A percentile compares a stretch with the other conserved stretches of the same genome.
phyloP scores from a whole-genome alignment of 2,888 invertebrate species.

The Flexamia atlantica region DNA sequence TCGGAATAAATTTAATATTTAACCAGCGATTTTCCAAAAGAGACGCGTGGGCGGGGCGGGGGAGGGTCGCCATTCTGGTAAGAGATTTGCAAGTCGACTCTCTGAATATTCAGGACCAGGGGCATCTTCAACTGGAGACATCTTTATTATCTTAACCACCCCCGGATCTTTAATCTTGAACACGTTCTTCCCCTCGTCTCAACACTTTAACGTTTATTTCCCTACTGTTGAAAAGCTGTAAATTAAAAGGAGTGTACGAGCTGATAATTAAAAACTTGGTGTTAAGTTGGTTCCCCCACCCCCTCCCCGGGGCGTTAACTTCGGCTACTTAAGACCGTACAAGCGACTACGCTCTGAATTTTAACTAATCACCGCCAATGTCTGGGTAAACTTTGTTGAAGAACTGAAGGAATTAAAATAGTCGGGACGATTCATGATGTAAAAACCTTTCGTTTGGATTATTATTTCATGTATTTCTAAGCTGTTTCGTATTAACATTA shows the following conservation, averaged over 20 bases:
- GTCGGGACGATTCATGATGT: too few species aligned
- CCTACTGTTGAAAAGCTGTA: slow-evolving; percentile 61
- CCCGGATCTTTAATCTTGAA: slow-evolving; percentile 65
- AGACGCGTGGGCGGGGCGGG: slow-evolving; percentile 14
- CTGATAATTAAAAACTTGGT: slow-evolving; percentile 64
- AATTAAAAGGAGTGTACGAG: slow-evolving; percentile 64
- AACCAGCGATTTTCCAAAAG: slow-evolving; percentile 30
- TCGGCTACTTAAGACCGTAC: slow-evolving; percentile 47
- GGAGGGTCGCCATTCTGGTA: slow-evolving; percentile 45
- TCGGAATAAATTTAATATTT: background rate
- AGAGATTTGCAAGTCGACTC: slow-evolving; percentile 59
- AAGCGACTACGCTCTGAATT: slow-evolving; percentile 28
- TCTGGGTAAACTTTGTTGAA: background rate
- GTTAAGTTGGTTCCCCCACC: slow-evolving; percentile 33
- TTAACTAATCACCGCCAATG: slow-evolving; percentile 39
- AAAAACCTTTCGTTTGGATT: too few species aligned
- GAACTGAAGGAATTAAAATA: too few species aligned
- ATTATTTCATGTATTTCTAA: too few species aligned
- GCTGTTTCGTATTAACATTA: too few species aligned
- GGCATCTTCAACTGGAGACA: slow-evolving; percentile 60
- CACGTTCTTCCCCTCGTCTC: slow-evolving; percentile 61
- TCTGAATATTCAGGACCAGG: slow-evolving; percentile 60
- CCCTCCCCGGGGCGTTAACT: slow-evolving; percentile 30
- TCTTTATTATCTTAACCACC: slow-evolving; percentile 64
- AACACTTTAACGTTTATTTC: slow-evolving; percentile 63